Base-by-base conservation (phyloP, 2,888 invertebrate species). In the Lomographa bimaculata region DNA sequence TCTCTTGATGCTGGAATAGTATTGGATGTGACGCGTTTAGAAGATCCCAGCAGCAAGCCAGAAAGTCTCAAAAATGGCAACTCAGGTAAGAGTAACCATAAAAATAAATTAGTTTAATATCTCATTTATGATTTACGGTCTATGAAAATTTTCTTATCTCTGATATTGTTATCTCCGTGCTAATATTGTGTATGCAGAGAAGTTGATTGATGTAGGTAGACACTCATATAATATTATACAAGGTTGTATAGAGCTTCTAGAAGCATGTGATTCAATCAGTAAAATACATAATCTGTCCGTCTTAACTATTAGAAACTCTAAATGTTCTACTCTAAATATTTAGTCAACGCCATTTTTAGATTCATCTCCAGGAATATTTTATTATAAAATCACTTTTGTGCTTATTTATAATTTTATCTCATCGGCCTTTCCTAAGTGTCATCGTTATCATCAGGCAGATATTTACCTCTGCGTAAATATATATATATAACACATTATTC, bases 1-100 rank as follows among this genome's bases (percentile, higher is more conserved):
- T 79, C 86, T 18, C 54, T 85, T 36, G 84, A 86, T 48, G 78
- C 84, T 47, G 85, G 90, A 45, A 78, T 87, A 50, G 53, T 86
- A 34, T 63, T 89, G 18, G 90, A 86, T 46, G 83, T 83, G 5
- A 77, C 71, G 46, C 84, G 69, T 49, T 66, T 90, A 59, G 68
- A 85, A 61, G 71, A 82, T 11, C 46, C 62, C 2, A 57, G 44
- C 26, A 64, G 54, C 25, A 73, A 77, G 29, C 34, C 71, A 7
- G 81, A 75, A 16, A 70, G 67, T 43, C 52, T 61, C 17, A 63
- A 46, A 37, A 79, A 78, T 70, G 78, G 59, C 48, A 68, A 78
- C 23, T 46, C 79, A 86, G 87, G 87, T 87, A 14, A 3, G 14
- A 2, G 4, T 14, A 81, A 74, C 9, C 30, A 24, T 33, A 14